Base-by-base conservation (phyloP, 1,140 invertebrate genomes). In the Drosophila orosa region DNA sequence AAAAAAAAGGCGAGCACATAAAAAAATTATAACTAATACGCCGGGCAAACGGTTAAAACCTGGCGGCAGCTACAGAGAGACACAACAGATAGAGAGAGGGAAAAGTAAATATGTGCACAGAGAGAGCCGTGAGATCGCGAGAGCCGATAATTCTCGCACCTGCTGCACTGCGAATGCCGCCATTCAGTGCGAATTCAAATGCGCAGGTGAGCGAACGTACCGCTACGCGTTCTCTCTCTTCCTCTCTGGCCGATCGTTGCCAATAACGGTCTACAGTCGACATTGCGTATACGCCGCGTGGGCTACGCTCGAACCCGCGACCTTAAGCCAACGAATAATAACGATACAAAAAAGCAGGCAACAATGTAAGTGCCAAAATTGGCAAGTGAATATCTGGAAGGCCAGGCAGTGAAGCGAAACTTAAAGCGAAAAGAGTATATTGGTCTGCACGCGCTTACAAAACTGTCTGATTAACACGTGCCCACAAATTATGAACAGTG, bases 181-280 rank as follows among this genome's bases (percentile, higher is more conserved):
- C 48, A 42, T 54, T 90, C 86, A 89, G 85, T 89, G 81, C 74
- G 66, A 90, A 89, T 78, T 74, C 72, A 90, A 78, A 81, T 76
- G 85, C 78, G 58, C 85, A 90, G 78, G 78, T 81, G 85, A 89
- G 78, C 80, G 81, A 81, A 85, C 85, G 69, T 85, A 54, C 44
- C 44, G 58, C 39, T 54, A 29, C 13, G 17, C 24, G 54, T 33
- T 42, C 24, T 17, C 22, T 9, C 33, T 33, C 37, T 73, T n/a
- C 24, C 5, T 22, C 29, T 54, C 50, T 35, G 13, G 61, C 37
- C 67, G 40, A 71, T 45, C 67, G 67, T 31, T 12, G 45, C 24
- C 47, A 54, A 74, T 52, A 74, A 62, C 58, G 47, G 63, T 57
- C 35, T 33, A 31, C 15, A 40, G 29, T 17, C 31, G 40, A 37